A percentile compares a stretch with the other conserved stretches of the same genome.
Conservation (phyloP, 2,797 vertebrate species). For the Octomys mimax region DNA sequence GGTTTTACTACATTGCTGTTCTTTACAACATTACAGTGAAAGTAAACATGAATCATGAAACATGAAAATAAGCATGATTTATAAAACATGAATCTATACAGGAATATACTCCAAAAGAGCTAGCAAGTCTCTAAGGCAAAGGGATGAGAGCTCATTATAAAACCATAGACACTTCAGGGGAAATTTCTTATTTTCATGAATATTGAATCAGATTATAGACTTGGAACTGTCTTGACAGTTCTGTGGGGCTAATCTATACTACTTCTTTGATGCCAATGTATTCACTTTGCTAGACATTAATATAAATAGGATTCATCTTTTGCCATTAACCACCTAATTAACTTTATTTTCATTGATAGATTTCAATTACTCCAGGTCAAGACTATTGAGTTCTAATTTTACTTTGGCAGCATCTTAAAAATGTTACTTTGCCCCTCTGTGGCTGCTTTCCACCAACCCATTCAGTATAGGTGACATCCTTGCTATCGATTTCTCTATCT, state of each 20-base stretch:
- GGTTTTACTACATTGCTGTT: neutral
- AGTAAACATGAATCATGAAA: neutral
- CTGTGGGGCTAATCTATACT: neutral
- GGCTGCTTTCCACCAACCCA: slow-evolving; percentile 29
- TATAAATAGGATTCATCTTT: slow-evolving; percentile 68
- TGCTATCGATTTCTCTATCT: slow-evolving; percentile 5
- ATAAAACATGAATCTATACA: neutral
- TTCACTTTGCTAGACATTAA: slow-evolving; percentile 59
- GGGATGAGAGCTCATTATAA: neutral
- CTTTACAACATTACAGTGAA: neutral
- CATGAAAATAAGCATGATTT: neutral
- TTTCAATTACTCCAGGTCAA: slow-evolving; percentile 65
- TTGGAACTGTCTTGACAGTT: neutral
- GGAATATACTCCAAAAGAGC: neutral
- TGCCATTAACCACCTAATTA: slow-evolving; percentile 64
- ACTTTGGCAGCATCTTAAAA: slow-evolving; percentile 70
- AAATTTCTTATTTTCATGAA: slow-evolving; percentile 42
- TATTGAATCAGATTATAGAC: neutral
- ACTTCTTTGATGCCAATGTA: slow-evolving; percentile 11
- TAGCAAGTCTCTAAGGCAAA: slow-evolving; percentile 31
- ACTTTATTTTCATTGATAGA: slow-evolving; percentile 62
- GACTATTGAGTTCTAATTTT: slow-evolving; percentile 63
- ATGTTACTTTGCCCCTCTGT: slow-evolving; percentile 21
- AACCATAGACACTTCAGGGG: neutral
- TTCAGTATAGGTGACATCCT: neutral